A percentile compares a stretch with the other conserved stretches of the same genome.
Evolutionary conservation across 2,888 invertebrate species (phyloP).

Genomic region (Scaptomyza reducta): DNA sequence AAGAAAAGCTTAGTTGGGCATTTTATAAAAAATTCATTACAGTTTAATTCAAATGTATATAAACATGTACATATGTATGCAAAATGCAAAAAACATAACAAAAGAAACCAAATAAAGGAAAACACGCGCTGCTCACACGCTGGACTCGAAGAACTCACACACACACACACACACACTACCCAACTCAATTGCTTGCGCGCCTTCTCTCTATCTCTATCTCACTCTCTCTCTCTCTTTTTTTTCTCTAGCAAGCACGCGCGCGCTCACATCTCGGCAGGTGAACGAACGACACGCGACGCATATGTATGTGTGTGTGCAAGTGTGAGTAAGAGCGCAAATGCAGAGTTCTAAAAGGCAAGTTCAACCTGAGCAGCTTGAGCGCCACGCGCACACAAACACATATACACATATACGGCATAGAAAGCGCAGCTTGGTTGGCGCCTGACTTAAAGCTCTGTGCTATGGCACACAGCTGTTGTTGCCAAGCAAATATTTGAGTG

Average conservation of each 20-base stretch:
- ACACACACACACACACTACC: conserved; percentile 13
- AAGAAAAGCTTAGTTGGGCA: conserved; percentile 44
- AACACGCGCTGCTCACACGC: conserved; percentile 53
- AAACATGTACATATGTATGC: conserved; percentile 5
- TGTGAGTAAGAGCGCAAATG: conserved; percentile 16
- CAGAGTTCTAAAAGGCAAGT: conserved; percentile 52
- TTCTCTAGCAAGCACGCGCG: conserved; percentile 9
- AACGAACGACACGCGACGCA: conserved; percentile 76
- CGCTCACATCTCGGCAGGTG: conserved; percentile 59
- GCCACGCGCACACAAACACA: conserved; percentile 50
- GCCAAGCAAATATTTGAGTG: conserved; percentile 39
- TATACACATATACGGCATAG: conserved; percentile 10
- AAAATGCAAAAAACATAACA: conserved; percentile 40
- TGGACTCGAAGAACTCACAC: conserved; percentile 32
- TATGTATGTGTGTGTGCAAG: conserved; percentile 23
- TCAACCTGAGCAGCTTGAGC: conserved; percentile 50
- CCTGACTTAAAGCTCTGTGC: conserved; percentile 45
- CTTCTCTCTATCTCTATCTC: conserved; percentile 2
- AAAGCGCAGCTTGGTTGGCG: conserved; percentile 31
- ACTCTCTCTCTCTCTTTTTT: conserved; percentile 2
- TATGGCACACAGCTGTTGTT: conserved; percentile 59
- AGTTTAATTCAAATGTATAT: conserved; percentile 8
- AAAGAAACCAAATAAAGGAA: conserved; percentile 52
- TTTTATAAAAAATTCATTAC: conserved; percentile 44
- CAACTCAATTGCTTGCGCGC: conserved; percentile 8